These are phyloP conservation scores for Carcharodon carcharias DNA, from an alignment of 2,797 vertebrate species.

Conservation along the genomic window DNA sequence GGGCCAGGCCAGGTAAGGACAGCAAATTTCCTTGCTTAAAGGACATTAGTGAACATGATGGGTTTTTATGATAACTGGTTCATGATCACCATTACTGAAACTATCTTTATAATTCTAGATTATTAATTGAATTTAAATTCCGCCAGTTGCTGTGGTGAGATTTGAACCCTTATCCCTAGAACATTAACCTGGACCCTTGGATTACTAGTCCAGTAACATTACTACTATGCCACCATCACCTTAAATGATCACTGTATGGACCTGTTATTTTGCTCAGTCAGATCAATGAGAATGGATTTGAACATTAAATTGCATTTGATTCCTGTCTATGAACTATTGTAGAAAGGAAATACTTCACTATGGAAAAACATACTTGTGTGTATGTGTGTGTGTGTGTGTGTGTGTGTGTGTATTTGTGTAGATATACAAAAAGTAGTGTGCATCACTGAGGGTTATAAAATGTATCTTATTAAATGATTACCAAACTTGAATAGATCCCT, in stretches of 20 bases:
- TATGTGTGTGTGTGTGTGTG: constrained; percentile 32
- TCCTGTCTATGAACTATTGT: neutral
- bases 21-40: no score
- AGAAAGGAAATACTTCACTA: constrained; percentile 37
- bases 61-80: no score
- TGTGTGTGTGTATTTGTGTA: neutral
- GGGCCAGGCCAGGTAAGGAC: no score
- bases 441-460: constrained; percentile 32
- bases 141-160: no score
- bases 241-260: neutral
- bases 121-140: no score
- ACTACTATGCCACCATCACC: no score
- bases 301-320: constrained; percentile 38
- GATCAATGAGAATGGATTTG: neutral
- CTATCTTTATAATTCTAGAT: no score
- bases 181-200: no score
- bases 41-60: no score
- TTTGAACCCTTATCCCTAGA: no score
- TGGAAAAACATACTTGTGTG: constrained; percentile 34
- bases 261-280: neutral
- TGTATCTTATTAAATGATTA: constrained; percentile 36
- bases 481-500: neutral
- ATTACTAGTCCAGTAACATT: no score
- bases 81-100: no score
- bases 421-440: constrained; percentile 25